Evolutionary conservation across 2,797 vertebrate species (phyloP), one percentile per base, ranked within the genome.

Genomic region (Acanthis flammea): DNA sequence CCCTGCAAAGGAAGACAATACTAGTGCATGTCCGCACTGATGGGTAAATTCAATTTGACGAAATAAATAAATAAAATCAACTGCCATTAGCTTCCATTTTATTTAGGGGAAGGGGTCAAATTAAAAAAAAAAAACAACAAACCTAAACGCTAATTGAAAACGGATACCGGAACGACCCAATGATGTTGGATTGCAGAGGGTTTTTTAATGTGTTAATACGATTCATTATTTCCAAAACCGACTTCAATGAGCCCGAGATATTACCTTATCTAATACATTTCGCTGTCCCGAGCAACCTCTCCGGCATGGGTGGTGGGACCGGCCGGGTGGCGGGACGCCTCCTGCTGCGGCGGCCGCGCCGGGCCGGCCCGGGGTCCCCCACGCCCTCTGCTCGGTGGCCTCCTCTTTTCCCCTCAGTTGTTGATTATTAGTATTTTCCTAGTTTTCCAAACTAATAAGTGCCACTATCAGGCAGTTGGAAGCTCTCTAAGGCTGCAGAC

Each of bases 361-460:
- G 5, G 50, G 6, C 35, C 3, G 22, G 48, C 55, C 41, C 21
- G 14, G 44, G 35, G 39, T 17, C 35, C 89, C 86, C 47, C 53
- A 50, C 47, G 62, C 39, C 86, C 79, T 45, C 94, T 17, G 93
- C 97, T 96, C 92, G 76, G 97, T 95, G 92, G 94, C 97, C 96
- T 97, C 94, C 91, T 95, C 95, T 97, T 98, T 97, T 97, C 96
- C 97, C 96, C 96, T 96, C 95, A 90, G 97, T 97, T 98, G 99
- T 99, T 99, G 98, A 99, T 99, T 99, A 99, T 99, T 99, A 99
- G 99, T 99, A 99, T 99, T 99, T 99, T 99, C 99, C 99, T 99
- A 99, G 98, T 99, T 99, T 99, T 99, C 99, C 98, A 99, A 99
- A 99, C 99, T 99, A 99, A 99, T 99, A 99, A 99, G 98, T 99